Evolutionary conservation across 1,140 invertebrate genomes (phyloP).

Genomic region (Brachionus plicatilis): DNA sequence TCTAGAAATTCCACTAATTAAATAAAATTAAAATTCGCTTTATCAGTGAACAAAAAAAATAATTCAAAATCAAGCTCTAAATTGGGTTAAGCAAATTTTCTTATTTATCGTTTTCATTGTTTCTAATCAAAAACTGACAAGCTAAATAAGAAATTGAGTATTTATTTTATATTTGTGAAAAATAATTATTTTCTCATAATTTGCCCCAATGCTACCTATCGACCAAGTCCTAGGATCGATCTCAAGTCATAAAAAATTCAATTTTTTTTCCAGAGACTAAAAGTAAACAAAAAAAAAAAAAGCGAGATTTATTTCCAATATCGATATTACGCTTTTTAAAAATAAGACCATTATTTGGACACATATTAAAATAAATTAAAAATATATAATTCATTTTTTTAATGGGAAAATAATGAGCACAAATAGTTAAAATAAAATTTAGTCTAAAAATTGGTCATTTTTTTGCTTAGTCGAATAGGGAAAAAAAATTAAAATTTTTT

Average conservation of each 20-base stretch:
- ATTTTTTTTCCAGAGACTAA: neutral
- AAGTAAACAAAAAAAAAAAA: neutral
- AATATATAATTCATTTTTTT: neutral
- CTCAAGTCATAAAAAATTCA: neutral
- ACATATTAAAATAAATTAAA: neutral
- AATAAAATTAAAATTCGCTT: slow-evolving; percentile 22
- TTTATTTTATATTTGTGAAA: neutral
- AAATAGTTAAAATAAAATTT: neutral
- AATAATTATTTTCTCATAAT: neutral
- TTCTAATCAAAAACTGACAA: slow-evolving; percentile 18
- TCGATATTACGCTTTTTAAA: neutral
- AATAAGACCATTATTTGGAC: neutral
- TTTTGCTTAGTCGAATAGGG: neutral
- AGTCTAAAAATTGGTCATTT: neutral
- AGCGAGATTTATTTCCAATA: neutral
- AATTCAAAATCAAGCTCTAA: neutral
- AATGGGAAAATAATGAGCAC: neutral
- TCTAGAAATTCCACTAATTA: slow-evolving; percentile 29
- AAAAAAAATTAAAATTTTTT: neutral
- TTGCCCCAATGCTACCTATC: neutral
- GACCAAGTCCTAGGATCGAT: neutral
- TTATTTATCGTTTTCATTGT: neutral
- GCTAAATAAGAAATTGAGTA: neutral
- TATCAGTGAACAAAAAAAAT: slow-evolving; percentile 1
- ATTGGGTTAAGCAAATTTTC: slow-evolving; percentile 29